Percentiles rank a stretch among this genome's conserved stretches.
phyloP scores from a whole-genome alignment of 2,797 vertebrate genomes.

The Microchirus variegatus region DNA sequence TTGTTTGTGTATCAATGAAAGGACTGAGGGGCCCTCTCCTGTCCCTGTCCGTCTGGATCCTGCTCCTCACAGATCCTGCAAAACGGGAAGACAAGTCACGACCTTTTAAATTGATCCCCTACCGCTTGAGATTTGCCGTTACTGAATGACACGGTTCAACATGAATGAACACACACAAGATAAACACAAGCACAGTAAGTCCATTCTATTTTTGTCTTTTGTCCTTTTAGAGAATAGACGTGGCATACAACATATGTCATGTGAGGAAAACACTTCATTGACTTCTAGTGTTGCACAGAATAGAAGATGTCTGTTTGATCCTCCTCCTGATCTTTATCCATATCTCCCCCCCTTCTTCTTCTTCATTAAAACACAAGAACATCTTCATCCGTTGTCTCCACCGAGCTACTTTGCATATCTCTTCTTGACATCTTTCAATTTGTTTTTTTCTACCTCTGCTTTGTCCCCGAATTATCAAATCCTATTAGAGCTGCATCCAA shows the following conservation, averaged over 20 bases:
- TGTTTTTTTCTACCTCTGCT: neutral
- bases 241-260: too few species aligned
- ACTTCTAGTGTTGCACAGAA: neutral
- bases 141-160: too few species aligned
- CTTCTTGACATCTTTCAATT: constrained; percentile 27
- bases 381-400: constrained; percentile 27
- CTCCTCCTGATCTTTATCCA: neutral
- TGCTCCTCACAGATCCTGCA: constrained; percentile 75
- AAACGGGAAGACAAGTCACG: constrained; percentile 20
- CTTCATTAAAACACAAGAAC: constrained; percentile 12
- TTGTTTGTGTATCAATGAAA: constrained; percentile 67
- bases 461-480: too few species aligned
- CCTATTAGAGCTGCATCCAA: too few species aligned
- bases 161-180: too few species aligned
- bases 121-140: too few species aligned
- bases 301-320: neutral
- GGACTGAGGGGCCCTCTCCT: constrained; percentile 68
- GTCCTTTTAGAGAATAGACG: too few species aligned
- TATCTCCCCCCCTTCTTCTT: neutral
- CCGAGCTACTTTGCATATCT: constrained; percentile 11
- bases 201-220: too few species aligned
- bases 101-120: neutral
- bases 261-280: too few species aligned
- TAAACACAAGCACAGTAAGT: too few species aligned
- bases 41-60: constrained; percentile 61